Evolutionary conservation across 2,888 invertebrate species (phyloP), one percentile per base, ranked within the genome.

Genomic region (Leptinotarsa juncta): DNA sequence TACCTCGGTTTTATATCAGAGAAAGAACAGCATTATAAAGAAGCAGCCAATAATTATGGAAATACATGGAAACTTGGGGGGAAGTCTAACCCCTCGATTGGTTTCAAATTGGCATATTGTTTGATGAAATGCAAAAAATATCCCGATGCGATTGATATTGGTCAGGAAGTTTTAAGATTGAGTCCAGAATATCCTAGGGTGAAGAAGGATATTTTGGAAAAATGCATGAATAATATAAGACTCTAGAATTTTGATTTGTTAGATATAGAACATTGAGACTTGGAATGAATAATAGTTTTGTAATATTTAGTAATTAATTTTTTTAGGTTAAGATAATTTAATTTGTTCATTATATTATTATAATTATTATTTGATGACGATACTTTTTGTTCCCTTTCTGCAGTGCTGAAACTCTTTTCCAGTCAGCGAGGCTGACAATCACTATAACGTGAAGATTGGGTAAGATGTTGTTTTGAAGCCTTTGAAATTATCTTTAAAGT

Each of bases 111-210:
- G 48, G 97, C 97, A 0, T 96, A 96, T 86, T 95, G 96, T 81
- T 94, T 95, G 83, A 92, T 98, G 88, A 99, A 98, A 85, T 93
- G 94, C 15, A 97, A 97, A 87, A 90, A 90, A 74, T 94, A 94
- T 87, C 96, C 97, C 0, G 96, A 97, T 83, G 97, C 98, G 20
- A 96, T 99, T 75, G 96, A 97, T 80, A 93, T 95, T 0, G 96
- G 96, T 79, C 94, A 97, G 80, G 92, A 95, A 83, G 94, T 98
- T 14, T 87, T 97, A 57, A 92, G 91, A 80, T 89, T 91, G 42
- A 94, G 94, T 86, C 96, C 97, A 0, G 96, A 97, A 78, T 98
- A 97, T 87, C 95, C 96, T 0, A 95, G 96, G 83, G 94, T 99
- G 67, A 93, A 92, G 80, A 97, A 97, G 86, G 98, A 99, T 82